Conservation (phyloP, 2,113 vertebrate genomes). For the Carettochelys insculpta region DNA sequence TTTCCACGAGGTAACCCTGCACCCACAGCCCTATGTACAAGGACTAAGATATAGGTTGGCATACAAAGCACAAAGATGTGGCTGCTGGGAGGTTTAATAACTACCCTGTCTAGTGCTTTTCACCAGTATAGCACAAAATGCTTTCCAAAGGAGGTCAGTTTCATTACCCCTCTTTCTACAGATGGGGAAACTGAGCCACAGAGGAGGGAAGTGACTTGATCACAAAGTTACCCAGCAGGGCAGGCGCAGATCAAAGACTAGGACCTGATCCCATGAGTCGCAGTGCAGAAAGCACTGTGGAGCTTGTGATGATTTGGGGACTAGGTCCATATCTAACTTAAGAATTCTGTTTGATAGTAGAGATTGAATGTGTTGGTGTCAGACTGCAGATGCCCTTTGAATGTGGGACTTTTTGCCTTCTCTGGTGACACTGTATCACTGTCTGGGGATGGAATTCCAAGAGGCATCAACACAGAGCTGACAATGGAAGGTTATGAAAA, state of each 20-base stretch:
- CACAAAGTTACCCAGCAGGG: not conserved
- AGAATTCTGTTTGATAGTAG: too few relatives aligned
- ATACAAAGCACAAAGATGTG: not conserved
- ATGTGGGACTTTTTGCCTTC: too few relatives aligned
- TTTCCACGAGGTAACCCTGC: not conserved
- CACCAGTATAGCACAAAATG: too few relatives aligned
- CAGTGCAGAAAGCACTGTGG: not conserved
- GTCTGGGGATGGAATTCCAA: too few relatives aligned
- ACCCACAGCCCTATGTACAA: not conserved
- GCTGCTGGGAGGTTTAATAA: not conserved
- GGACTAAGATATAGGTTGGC: not conserved
- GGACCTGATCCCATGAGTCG: not conserved
- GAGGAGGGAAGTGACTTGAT: not conserved
- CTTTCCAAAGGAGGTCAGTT: not conserved
- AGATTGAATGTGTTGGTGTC: too few relatives aligned
- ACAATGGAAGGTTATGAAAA: not conserved
- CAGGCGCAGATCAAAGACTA: not conserved
- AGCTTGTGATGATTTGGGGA: too few relatives aligned
- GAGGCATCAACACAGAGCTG: too few relatives aligned
- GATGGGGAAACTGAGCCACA: not conserved
- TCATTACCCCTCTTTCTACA: not conserved
- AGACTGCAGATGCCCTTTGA: too few relatives aligned
- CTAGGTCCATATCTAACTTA: too few relatives aligned
- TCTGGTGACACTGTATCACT: too few relatives aligned
- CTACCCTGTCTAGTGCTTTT: not conserved